Conservation (phyloP, 2,113 vertebrate species). For the Leuciscus idus region DNA sequence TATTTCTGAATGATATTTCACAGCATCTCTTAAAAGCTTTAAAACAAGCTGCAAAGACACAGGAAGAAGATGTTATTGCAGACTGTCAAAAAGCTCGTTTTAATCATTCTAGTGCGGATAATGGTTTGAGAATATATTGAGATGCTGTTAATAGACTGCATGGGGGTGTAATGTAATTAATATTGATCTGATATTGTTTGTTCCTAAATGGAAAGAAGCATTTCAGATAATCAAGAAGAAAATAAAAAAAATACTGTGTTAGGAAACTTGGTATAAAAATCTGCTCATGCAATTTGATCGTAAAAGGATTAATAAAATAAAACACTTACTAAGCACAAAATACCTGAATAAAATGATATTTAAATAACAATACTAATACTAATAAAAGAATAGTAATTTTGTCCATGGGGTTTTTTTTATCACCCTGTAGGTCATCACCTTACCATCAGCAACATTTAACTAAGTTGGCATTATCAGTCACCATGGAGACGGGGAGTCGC, state of each 20-base stretch:
- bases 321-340: background rate
- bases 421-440: background rate
- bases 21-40: background rate
- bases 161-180: background rate
- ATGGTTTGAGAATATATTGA: background rate
- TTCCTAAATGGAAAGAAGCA: background rate
- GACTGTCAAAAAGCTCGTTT: background rate
- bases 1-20: background rate
- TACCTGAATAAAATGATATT: background rate
- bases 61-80: background rate
- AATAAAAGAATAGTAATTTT: background rate
- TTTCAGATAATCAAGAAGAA: background rate
- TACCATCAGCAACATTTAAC: slow-evolving; percentile 7
- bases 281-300: background rate
- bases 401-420: background rate
- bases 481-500: slow-evolving; percentile 18
- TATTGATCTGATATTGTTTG: background rate
- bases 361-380: background rate
- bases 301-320: background rate
- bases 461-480: slow-evolving; percentile 13
- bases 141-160: slow-evolving; percentile 11
- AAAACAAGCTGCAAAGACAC: background rate
- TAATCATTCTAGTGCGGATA: background rate
- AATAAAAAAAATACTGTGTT: background rate
- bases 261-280: background rate